Percentiles rank a stretch among this genome's conserved stretches.
phyloP scores from a whole-genome alignment of 2,113 vertebrate genomes.

The Anarhynchus alexandrinus region DNA sequence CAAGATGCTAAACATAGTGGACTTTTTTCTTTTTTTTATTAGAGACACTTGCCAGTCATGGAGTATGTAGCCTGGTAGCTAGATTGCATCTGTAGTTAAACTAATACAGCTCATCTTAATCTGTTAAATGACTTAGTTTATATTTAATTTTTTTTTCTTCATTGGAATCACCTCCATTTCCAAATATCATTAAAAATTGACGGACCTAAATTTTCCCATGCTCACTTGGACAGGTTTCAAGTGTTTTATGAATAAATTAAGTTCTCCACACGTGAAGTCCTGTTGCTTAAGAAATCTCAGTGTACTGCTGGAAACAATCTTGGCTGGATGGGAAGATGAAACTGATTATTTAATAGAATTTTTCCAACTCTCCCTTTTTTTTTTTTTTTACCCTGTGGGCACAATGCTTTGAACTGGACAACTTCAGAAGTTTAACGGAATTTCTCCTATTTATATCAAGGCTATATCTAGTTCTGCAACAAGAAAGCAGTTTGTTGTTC shows the following conservation, averaged over 20 bases:
- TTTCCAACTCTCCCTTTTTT: slow-evolving; percentile 23
- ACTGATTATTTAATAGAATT: slow-evolving; percentile 39
- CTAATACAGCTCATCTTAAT: neutral
- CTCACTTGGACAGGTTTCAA: neutral
- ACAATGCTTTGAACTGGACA: slow-evolving; percentile 48
- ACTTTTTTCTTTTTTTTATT: neutral
- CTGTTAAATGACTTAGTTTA: neutral
- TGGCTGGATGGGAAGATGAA: slow-evolving; percentile 24
- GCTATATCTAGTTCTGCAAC: neutral
- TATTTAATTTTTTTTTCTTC: neutral
- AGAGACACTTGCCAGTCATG: neutral
- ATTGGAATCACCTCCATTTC: neutral
- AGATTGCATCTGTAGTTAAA: neutral
- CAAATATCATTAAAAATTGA: neutral
- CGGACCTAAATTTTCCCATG: neutral
- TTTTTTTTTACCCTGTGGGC: slow-evolving; percentile 20
- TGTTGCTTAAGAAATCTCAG: slow-evolving; percentile 28
- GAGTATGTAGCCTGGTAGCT: neutral
- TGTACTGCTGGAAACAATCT: slow-evolving; percentile 30
- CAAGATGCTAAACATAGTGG: neutral
- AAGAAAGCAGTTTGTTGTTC: neutral
- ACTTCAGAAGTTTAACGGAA: slow-evolving; percentile 21
- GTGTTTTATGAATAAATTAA: slow-evolving; percentile 9
- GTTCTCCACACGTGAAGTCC: neutral
- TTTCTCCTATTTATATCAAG: slow-evolving; percentile 8